A percentile compares a stretch with the other conserved stretches of the same genome.
Conservation (phyloP, 1,140 invertebrate genomes). For the Cydia strobilella region DNA sequence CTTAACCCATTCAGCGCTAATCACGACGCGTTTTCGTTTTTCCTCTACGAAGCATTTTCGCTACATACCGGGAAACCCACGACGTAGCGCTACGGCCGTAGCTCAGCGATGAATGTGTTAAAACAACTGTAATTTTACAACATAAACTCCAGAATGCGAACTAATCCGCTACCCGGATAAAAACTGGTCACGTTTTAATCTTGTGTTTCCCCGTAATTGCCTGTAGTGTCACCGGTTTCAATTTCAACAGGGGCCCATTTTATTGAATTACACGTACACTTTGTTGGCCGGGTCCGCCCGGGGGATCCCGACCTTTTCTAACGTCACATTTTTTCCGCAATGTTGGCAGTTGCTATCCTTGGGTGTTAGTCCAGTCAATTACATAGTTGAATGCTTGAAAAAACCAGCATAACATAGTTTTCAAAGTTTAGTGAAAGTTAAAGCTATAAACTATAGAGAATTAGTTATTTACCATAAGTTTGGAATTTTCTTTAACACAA, state of each 20-base stretch:
- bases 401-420: too few species aligned
- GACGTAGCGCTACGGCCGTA: too few species aligned
- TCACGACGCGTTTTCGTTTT: too few species aligned
- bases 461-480: too few species aligned
- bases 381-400: too few species aligned
- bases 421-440: too few species aligned
- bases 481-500: too few species aligned
- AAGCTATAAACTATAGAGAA: too few species aligned
- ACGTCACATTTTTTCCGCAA: conserved; percentile 19
- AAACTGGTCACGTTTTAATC: conserved; percentile 16
- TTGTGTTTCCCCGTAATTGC: neutral
- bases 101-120: too few species aligned
- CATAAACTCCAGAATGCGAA: neutral
- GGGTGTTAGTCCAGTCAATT: neutral
- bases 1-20: too few species aligned
- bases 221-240: conserved; percentile 12
- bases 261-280: conserved; percentile 5
- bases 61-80: too few species aligned
- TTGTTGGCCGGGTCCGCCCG: neutral
- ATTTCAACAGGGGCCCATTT: neutral
- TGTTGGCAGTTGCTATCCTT: conserved; percentile 6
- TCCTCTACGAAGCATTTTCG: too few species aligned
- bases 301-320: neutral
- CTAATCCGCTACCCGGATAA: neutral
- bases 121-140: neutral